Evolutionary conservation across 2,113 vertebrate species (phyloP).

Genomic region (Neogobius melanostomus): DNA sequence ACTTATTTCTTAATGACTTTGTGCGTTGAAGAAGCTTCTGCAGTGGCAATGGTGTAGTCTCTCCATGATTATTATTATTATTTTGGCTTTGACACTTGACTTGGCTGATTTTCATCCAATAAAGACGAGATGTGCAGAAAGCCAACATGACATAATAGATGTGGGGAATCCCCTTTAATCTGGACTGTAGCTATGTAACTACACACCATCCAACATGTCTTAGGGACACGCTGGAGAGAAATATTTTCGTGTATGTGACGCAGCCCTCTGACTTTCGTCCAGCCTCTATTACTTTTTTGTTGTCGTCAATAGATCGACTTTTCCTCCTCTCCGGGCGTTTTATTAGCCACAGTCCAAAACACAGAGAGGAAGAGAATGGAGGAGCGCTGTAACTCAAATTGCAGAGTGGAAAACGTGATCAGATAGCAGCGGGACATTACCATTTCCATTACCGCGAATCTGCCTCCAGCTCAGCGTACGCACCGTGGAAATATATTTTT

Average conservation of each 20-base stretch:
- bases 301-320: conserved; percentile 51
- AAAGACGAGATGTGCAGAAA: no score
- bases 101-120: no score
- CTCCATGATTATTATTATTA: no score
- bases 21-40: no score
- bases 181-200: no score
- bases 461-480: conserved; percentile 34
- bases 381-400: conserved; percentile 56
- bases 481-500: conserved; percentile 34
- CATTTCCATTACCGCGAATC: conserved; percentile 64
- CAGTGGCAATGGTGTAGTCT: no score
- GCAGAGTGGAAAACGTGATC: conserved; percentile 50
- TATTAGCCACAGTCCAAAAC: conserved; percentile 51
- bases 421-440: conserved; percentile 58
- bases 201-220: no score
- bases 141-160: no score
- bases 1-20: no score
- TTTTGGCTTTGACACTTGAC: no score
- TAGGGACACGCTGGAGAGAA: no score
- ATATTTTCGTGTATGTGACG: background rate
- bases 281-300: background rate
- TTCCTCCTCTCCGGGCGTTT: conserved; percentile 39
- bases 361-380: conserved; percentile 46
- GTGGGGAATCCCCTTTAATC: no score
- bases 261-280: background rate